Base-by-base conservation (phyloP, 2,113 vertebrate species). In the Circaetus cinerascens region DNA sequence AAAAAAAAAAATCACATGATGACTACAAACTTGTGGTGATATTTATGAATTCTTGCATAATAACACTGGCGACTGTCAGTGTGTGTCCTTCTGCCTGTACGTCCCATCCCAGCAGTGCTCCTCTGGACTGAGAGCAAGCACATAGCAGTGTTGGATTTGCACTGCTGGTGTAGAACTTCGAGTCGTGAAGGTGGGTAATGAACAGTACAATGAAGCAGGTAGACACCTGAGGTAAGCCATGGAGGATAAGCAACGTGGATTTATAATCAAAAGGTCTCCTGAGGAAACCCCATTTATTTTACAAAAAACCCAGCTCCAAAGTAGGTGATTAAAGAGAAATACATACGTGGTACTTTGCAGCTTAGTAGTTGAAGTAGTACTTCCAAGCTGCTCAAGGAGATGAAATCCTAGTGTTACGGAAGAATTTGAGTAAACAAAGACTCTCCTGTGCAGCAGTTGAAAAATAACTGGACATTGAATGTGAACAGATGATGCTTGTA, bases 391-490 rank as follows among this genome's bases (percentile, higher is more conserved):
- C 95, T 95, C 71, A 89, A 50, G 64, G 86, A 92, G 75, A 40
- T 46, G 68, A 96, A 97, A 91, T 96, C 83, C 84, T 32, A 60
- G 77, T 75, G 62, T 78, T 90, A 57, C 1, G 23, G 96, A 93
- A 89, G 83, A 92, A 94, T 97, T 95, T 87, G 76, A 38, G 32
- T 95, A 79, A 94, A 97, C 93, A 97, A 96, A 94, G 94, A 73
- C 94, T 89, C 57, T 95, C 71, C 84, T 96, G 86, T 95, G 83
- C 77, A 82, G 60, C 51, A 94, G 43, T 57, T 94, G 93, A 82
- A 95, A 97, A 95, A 69, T 94, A 95, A 78, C 32, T 94, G 88
- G 76, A 94, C 32, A 25, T 64, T 68, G 73, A 93, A 77, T 87
- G 67, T 90, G 66, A 96, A 95, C 89, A 87, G 91, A 82, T 66